Evolutionary conservation across 2,113 vertebrate species (phyloP).

Genomic region (Sinocyclocheilus anophthalmus): DNA sequence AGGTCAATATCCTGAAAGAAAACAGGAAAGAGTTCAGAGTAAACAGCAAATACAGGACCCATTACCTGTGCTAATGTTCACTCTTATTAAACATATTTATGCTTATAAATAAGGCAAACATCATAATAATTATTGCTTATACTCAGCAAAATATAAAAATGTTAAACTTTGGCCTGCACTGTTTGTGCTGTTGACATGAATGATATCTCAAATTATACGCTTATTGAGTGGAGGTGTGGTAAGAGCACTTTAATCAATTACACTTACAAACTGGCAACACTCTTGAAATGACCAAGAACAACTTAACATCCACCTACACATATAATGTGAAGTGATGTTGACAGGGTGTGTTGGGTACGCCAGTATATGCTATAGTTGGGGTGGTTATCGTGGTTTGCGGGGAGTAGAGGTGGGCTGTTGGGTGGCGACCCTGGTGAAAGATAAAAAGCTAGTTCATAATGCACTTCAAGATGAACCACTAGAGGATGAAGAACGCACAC

Average conservation of each 20-base stretch:
- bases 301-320: too few species aligned
- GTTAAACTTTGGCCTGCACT: background rate
- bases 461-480: too few species aligned
- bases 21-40: background rate
- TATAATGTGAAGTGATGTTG: too few species aligned
- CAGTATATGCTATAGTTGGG: too few species aligned
- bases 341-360: too few species aligned
- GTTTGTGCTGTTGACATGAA: background rate
- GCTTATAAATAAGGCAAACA: background rate
- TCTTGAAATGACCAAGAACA: too few species aligned
- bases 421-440: too few species aligned
- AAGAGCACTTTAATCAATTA: background rate
- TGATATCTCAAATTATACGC: background rate
- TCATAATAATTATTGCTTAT: background rate
- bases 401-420: too few species aligned
- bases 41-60: background rate
- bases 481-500: too few species aligned
- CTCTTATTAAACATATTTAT: too few species aligned
- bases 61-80: background rate
- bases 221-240: background rate
- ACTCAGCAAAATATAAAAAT: background rate
- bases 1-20: background rate
- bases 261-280: background rate
- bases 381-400: too few species aligned
- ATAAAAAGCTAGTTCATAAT: too few species aligned